Evolutionary conservation across 2,797 vertebrate genomes (phyloP), one percentile per base, ranked within the genome.

Genomic region (Knipowitschia caucasica): DNA sequence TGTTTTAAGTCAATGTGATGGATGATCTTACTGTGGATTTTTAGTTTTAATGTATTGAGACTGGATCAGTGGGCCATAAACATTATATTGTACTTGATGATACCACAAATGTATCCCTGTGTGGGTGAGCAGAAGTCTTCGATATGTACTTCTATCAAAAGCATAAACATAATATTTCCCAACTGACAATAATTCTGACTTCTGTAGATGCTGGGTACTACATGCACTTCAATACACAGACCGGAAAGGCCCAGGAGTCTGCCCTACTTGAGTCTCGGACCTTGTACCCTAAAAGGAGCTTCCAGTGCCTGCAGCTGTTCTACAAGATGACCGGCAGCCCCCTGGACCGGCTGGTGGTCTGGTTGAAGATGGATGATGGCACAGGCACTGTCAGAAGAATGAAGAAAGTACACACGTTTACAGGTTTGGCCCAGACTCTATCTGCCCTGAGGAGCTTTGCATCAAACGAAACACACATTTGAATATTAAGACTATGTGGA

Each of bases 281-380:
- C 56, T 91, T 97, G 14, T 94, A 94, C 56, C 95, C 95, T 1
- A 93, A 88, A 75, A 92, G 92, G 62, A 89, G 85, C 36, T 47
- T 91, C 26, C 95, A 95, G 71, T 98, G 95, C 68, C 89, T 96
- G 49, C 93, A 98, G 77, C 95, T 97, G 77, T 97, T 94, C 84
- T 96, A 96, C 12, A 95, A 89, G 79, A 94, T 91, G 86, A 91
- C 91, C 0, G 94, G 95, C 49, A 91, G 81, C 45, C 12, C 42
- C 8, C 69, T 71, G 15, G 94, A 98, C 77, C 89, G 80, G 34
- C 87, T 97, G 7, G 68, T 87, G n/a, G 33, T 96, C 65, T 96
- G 94, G 94, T 59, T 90, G 55, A 93, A 84, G 53, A 79, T 76
- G 54, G 94, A 96, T 10, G 93, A 97, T 7, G 77, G 91, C 61